Evolutionary conservation across 2,888 invertebrate genomes (phyloP), one percentile per base, ranked within the genome.

Genomic region (Dynastes maya): DNA sequence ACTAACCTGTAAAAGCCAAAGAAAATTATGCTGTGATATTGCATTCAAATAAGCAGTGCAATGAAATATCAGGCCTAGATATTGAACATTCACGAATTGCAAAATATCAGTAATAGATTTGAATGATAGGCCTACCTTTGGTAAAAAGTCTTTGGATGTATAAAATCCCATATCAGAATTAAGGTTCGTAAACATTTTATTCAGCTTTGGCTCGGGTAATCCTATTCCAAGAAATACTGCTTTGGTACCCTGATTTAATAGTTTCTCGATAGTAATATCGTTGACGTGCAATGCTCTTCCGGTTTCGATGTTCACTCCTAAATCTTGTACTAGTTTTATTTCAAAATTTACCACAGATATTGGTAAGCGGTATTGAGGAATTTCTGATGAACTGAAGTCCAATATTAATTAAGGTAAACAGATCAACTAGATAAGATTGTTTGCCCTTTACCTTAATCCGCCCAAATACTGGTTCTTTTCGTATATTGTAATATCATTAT

Each of bases 291-390:
- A 90, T 3, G 91, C 88, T 79, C 95, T 91, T 8, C 94, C 95
- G 9, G 92, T 92, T 84, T 93, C 93, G 87, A 98, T 94, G 87
- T 95, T 95, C 0, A 99, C 98, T 4, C 98, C 98, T 68, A 99
- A 90, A 89, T 99, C 97, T 88, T 94, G 94, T 68, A 98, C 96
- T 49, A 98, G 91, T 71, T 96, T 92, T 13, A 98, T 93, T 90
- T 99, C 99, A 88, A 96, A 99, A 84, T 96, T 94, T 0, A 99
- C 97, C 1, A 96, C 97, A 80, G 95, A 94, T 85, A 93, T 95
- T 0, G 99, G 99, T 37, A 99, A 91, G 61, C 99, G 95, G 88
- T 97, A 99, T 87, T 99, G 98, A 0, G 99, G 99, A 83, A 99
- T 99, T 90, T 99, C 99, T 0, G 97, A 92, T 0, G 98, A 94